phyloP scores from a whole-genome alignment of 2,888 invertebrate species.

The Serripes groenlandicus region DNA sequence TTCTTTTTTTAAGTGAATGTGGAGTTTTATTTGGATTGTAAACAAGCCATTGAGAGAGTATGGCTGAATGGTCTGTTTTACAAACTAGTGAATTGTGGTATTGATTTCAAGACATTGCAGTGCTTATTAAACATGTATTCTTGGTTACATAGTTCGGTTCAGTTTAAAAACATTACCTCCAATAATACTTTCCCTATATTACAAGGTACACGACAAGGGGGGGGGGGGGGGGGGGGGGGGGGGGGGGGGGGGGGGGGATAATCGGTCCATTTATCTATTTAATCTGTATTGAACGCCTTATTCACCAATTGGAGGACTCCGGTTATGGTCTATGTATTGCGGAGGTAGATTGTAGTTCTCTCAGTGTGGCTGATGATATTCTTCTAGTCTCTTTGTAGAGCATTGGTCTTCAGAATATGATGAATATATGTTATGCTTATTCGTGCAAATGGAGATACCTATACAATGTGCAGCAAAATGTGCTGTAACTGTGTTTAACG shows the following conservation, averaged over 20 bases:
- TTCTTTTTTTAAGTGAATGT: too few species aligned
- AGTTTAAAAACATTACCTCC: background rate
- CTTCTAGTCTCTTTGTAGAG: background rate
- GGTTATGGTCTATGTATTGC: slow-evolving; percentile 1
- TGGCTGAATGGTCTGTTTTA: slow-evolving; percentile 22
- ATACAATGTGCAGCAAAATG: slow-evolving; percentile 1
- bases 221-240: background rate
- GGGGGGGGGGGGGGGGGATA: too few species aligned
- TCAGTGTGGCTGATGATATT: slow-evolving; percentile 17
- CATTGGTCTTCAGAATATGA: background rate
- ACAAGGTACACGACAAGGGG: slow-evolving; percentile 12
- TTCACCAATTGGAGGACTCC: background rate
- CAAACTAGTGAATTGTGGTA: slow-evolving; percentile 8
- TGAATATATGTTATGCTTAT: slow-evolving; percentile 8
- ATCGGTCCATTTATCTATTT: background rate
- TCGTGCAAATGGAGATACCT: background rate
- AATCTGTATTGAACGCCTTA: background rate
- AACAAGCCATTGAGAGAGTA: slow-evolving; percentile 22
- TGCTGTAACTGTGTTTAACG: slow-evolving; percentile 7
- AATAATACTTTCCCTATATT: background rate
- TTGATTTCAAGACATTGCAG: background rate
- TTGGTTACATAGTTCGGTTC: background rate
- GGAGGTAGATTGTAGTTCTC: background rate
- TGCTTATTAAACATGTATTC: background rate
- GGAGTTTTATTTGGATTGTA: slow-evolving; percentile 26